Evolutionary conservation across 2,113 vertebrate species (phyloP), one percentile per base, ranked within the genome.

Genomic region (Lophura nycthemera): DNA sequence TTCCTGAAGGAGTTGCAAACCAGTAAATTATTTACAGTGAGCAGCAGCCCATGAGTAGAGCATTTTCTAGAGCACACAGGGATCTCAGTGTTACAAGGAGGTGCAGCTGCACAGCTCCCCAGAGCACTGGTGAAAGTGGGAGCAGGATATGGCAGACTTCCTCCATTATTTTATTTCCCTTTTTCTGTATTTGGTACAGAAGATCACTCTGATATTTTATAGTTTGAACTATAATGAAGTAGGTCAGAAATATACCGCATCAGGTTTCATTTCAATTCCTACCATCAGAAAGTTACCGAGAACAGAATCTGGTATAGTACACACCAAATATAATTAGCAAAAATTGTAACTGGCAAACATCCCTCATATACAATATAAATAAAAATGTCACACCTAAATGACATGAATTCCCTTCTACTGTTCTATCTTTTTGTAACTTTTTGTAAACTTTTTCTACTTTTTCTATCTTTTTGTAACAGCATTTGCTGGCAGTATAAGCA

Each of bases 1-100:
- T 50, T 98, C 98, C 99, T 99, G 96, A 40, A 65, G n/a, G 88
- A 93, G 76, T 82, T 40, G 95, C 47, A 94, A 67, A 76, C 32
- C 27, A 22, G 32, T 4, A 48, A 3, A 61, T 96, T 45, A 96
- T 57, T 82, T 60, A 54, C 14, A 54, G 79, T 29, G 36, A 76
- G 67, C 29, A 48, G n/a, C 25, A 75, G 48, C 32, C 50, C 50
- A 60, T 42, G 61, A 67, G 24, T 22, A 5, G 16, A 6, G 32
- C 29, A 65, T 36, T 60, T 72, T 60, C 52, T 59, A 77, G 32
- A 67, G n/a, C 14, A 75, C n/a, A 40, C 54, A 30, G 69, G 36
- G 19, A 74, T 21, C 52, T 8, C 57, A 71, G 5, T 2, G 20
- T 48, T 77, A 34, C 0, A 1, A 66, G 72, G 57, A 43, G 2